Conservation (phyloP, 2,113 vertebrate species). For the Parus major region DNA sequence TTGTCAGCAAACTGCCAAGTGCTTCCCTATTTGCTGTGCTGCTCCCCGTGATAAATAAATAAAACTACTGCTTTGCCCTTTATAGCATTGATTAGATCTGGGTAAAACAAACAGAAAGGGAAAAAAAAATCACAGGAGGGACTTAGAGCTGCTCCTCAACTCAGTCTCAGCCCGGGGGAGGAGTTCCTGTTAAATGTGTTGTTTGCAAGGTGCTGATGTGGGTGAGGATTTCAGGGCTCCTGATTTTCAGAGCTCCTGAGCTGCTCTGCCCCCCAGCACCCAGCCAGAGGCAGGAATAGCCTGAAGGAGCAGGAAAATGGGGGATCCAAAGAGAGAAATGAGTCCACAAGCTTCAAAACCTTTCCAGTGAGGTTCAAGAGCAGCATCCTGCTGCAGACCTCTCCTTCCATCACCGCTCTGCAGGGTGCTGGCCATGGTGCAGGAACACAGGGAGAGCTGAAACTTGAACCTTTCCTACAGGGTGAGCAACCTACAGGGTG, state of each 20-base stretch:
- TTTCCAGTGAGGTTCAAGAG: background rate
- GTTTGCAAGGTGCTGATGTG: background rate
- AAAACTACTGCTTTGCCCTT: background rate
- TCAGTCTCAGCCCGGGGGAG: background rate
- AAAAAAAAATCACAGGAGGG: background rate
- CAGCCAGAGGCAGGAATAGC: background rate
- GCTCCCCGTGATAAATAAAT: background rate
- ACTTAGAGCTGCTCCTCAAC: background rate
- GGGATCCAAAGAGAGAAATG: background rate
- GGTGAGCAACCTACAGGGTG: background rate
- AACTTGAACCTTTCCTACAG: background rate
- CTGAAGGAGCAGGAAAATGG: background rate
- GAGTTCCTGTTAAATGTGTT: background rate
- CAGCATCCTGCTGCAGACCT: rapidly evolving
- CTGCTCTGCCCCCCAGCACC: background rate
- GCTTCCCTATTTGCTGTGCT: background rate
- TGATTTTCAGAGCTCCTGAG: rapidly evolving
- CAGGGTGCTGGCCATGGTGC: rapidly evolving
- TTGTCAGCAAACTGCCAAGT: background rate
- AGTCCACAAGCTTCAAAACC: background rate
- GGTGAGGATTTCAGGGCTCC: background rate
- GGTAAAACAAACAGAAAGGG: background rate
- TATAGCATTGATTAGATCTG: background rate
- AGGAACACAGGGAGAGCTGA: background rate
- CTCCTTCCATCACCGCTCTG: background rate